phyloP scores from a whole-genome alignment of 2,113 vertebrate genomes.

The Ciconia boyciana region DNA sequence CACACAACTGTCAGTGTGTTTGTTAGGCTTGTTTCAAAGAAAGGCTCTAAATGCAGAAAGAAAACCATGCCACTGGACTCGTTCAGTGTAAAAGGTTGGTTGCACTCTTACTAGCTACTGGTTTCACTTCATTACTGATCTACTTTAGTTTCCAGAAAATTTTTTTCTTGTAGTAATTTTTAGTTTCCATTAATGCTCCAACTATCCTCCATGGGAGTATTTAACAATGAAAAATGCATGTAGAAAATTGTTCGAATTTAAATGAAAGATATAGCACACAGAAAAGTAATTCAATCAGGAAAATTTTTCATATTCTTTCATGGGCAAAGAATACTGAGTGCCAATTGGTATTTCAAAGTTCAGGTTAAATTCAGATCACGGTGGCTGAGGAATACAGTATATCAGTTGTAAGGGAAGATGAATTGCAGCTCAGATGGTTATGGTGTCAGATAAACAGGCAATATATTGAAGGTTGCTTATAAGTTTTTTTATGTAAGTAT shows the following conservation, averaged over 20 bases:
- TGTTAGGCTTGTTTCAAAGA: neutral
- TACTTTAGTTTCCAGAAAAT: neutral
- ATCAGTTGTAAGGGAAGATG: neutral
- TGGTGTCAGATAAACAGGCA: neutral
- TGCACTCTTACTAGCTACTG: neutral
- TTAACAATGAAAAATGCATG: neutral
- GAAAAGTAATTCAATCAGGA: neutral
- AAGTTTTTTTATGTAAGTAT: neutral
- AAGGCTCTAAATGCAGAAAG: neutral
- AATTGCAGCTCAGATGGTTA: neutral
- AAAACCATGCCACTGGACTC: neutral
- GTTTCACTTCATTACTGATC: neutral
- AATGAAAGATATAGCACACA: neutral
- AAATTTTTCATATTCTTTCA: neutral
- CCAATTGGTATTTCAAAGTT: neutral
- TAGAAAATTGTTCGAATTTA: neutral
- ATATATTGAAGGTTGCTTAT: neutral
- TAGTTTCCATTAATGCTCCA: neutral
- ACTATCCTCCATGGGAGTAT: neutral
- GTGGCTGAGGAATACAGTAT: neutral
- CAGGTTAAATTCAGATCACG: neutral
- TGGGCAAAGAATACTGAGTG: neutral
- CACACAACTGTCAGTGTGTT: neutral
- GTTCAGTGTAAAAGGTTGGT: neutral
- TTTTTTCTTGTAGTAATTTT: neutral